phyloP scores from a whole-genome alignment of 2,113 vertebrate species.

The Cichladusa arquata region DNA sequence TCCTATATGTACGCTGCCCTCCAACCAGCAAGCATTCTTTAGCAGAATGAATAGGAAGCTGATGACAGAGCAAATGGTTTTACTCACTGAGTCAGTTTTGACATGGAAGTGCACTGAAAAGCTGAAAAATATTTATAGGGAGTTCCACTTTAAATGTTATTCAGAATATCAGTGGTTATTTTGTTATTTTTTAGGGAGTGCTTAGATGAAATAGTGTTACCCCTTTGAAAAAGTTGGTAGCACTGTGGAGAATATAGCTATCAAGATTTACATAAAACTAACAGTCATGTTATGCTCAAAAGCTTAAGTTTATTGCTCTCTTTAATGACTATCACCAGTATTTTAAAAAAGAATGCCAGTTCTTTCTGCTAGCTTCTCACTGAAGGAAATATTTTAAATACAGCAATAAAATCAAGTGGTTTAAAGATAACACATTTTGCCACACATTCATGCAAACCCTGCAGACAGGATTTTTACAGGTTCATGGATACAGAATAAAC shows the following conservation, averaged over 20 bases:
- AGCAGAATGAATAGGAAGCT: constrained; percentile 6
- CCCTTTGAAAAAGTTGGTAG: not conserved
- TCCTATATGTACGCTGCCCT: not conserved
- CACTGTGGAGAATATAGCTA: not conserved
- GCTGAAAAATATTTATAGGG: constrained; percentile 25
- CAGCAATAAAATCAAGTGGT: constrained; percentile 79
- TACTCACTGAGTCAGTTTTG: constrained; percentile 16
- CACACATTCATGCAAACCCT: constrained; percentile 75
- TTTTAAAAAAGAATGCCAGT: constrained; percentile 74
- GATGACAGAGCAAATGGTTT: not conserved
- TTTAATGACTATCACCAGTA: constrained; percentile 76
- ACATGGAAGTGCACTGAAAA: not conserved
- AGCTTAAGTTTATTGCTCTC: constrained; percentile 82
- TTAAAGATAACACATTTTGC: constrained; percentile 75
- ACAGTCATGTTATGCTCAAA: constrained; percentile 74
- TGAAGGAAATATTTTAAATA: constrained; percentile 78
- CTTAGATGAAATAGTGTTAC: not conserved
- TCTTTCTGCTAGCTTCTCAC: constrained; percentile 70
- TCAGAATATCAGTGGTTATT: not conserved
- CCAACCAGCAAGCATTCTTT: not conserved
- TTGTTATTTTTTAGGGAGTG: not conserved
- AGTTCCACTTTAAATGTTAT: not conserved
- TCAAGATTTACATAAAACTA: constrained; percentile 59
- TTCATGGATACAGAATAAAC: constrained; percentile 57
- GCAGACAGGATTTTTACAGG: constrained; percentile 70